Conservation (phyloP, 2,888 invertebrate genomes). For the Cephus sareptanus region DNA sequence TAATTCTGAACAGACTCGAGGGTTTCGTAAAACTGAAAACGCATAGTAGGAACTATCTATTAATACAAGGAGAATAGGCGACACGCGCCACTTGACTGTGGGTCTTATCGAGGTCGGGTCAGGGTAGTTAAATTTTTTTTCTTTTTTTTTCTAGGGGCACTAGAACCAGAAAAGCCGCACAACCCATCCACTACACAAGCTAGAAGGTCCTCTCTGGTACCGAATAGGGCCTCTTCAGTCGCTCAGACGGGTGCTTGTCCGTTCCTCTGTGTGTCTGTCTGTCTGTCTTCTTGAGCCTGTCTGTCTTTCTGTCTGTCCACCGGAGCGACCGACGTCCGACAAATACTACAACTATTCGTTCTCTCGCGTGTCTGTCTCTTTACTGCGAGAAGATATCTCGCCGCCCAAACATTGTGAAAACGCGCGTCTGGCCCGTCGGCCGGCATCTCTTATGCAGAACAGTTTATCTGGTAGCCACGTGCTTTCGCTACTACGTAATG, state of each 20-base stretch:
- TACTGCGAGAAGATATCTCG: conserved; percentile 16
- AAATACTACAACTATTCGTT: neutral
- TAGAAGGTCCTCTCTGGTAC: neutral
- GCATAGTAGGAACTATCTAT: neutral
- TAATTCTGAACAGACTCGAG: neutral
- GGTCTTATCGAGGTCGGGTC: conserved; percentile 11
- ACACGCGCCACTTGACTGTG: conserved; percentile 53
- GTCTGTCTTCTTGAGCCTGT: conserved; percentile 4
- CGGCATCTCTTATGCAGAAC: conserved; percentile 14
- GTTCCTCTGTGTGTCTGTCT: conserved; percentile 3
- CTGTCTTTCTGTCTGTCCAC: neutral
- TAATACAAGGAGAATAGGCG: conserved; percentile 28
- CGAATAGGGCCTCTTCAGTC: conserved; percentile 2
- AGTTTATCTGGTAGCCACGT: conserved; percentile 1
- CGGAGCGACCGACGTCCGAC: neutral
- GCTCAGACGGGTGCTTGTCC: conserved; percentile 18
- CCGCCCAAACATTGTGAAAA: conserved; percentile 32
- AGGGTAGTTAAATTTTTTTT: neutral
- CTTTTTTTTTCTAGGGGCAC: conserved; percentile 2
- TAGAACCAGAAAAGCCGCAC: conserved; percentile 14
- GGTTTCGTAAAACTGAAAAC: neutral
- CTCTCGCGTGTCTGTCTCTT: conserved; percentile 13
- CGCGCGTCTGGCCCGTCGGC: conserved; percentile 8
- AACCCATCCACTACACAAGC: conserved; percentile 16
- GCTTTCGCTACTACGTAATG: neutral